Percentiles rank a stretch among this genome's conserved stretches.
These are phyloP conservation scores for Oreortyx pictus DNA, from an alignment of 2,797 vertebrate species.

Conservation along the genomic window DNA sequence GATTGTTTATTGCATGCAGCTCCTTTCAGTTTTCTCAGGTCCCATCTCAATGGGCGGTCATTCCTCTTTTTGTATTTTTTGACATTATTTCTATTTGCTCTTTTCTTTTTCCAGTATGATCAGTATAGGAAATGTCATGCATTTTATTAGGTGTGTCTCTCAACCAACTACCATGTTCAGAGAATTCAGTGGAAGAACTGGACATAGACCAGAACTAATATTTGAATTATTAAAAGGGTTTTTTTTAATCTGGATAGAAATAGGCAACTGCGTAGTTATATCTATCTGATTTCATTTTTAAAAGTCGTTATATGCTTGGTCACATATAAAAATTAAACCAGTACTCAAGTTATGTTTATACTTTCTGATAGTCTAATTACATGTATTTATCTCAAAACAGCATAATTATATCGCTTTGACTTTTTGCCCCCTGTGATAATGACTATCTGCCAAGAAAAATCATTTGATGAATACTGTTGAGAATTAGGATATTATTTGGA, in stretches of 20 bases:
- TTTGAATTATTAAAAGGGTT: not conserved
- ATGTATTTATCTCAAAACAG: not conserved
- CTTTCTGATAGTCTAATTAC: constrained; percentile 8
- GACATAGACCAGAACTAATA: not conserved
- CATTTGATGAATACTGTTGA: not conserved
- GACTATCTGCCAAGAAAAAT: not conserved
- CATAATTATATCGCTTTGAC: not conserved
- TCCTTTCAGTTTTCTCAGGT: not conserved
- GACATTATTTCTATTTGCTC: not conserved
- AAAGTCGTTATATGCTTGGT: not conserved
- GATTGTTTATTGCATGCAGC: not conserved
- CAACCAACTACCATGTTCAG: not conserved
- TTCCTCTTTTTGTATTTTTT: not conserved
- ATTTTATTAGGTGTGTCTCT: not conserved
- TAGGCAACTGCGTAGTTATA: not conserved
- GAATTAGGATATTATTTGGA: not conserved
- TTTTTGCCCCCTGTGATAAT: not conserved
- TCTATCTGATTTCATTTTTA: not conserved
- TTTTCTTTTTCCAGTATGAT: not conserved
- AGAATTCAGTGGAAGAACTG: not conserved
- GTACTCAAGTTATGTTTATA: not conserved
- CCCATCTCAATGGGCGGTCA: not conserved
- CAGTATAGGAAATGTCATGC: not conserved
- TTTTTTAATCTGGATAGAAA: not conserved
- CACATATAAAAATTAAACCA: not conserved